Evolutionary conservation across 2,113 vertebrate species (phyloP), one percentile per base, ranked within the genome.

Genomic region (Campylomormyrus numenius): DNA sequence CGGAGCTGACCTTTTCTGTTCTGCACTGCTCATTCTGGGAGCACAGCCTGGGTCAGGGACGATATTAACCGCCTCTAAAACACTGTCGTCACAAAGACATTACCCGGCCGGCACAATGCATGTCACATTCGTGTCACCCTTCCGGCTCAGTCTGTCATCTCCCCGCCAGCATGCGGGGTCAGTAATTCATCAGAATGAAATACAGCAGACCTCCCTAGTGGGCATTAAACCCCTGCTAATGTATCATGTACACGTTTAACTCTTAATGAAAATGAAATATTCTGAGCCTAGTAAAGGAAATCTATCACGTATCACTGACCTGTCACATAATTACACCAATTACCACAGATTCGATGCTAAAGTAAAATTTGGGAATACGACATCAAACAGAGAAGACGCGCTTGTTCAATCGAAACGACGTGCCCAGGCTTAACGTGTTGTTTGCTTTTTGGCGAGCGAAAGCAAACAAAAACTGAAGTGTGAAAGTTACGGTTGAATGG

Each of bases 181-280:
- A 92, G 94, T 94, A 95, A 96, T 96, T 95, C 87, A 96, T 96
- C 94, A 96, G 93, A 88, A 90, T 93, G 94, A 94, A 94, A 94
- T 92, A 95, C 93, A 92, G 92, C 84, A 92, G 92, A 91, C 92
- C 93, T 90, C 89, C 90, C 90, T 50, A 74, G 93, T 92, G 77
- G 91, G 92, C 90, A 85, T 92, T 94, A 94, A 96, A 96, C 94
- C 94, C 90, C 94, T 90, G 93, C 94, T 96, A 96, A 96, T 95
- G 95, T 94, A 94, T 93, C 94, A 90, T 95, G 95, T 96, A 95
- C 94, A 94, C 94, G 93, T 96, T 96, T 95, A 95, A 95, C 94
- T 96, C 95, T 95, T 96, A 96, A 96, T 96, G 96, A 96, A 96
- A 96, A 95, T 94, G 94, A 96, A 96, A 96, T 96, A 95, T 96